Base-by-base conservation (phyloP, 2,797 vertebrate species). In the Todus mexicanus region DNA sequence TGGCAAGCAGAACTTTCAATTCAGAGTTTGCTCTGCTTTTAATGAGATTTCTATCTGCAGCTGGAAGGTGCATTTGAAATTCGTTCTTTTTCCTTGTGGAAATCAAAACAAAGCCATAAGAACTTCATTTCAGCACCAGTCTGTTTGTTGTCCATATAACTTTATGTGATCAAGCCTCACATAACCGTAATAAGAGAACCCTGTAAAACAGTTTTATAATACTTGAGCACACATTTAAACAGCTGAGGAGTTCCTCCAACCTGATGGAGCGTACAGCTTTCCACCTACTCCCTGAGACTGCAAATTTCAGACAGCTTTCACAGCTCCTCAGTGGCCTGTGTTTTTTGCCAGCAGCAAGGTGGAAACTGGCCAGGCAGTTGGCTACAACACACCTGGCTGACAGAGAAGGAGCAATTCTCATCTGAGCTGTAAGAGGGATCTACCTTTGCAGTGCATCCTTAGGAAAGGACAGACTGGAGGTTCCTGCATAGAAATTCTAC, bases 61-160 rank as follows among this genome's bases (percentile, higher is more conserved):
- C 80, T 94, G 60, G 75, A 97, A 89, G 38, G 35, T 45, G 64
- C 26, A 53, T 81, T 90, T 88, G 83, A 80, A 90, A 96, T 89
- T 74, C 47, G 83, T 77, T 72, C 63, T 75, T 94, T 93, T 77
- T 93, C 89, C 87, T 66, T 56, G 81, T 86, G 74, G 85, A 95
- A 97, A 95, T 84, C 69, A 76, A 92, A 95, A 93, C 83, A 92
- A 91, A 83, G 61, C 73, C 80, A 6, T 95, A 94, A 95, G 81
- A 93, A 80, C 84, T 89, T 92, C 87, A 91, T 94, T 96, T 75
- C 89, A 78, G 75, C 48, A 54, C 60, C 78, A 85, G 76, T 17
- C 83, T 78, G 87, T 94, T 96, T 78, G 76, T 60, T 94, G 87
- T 85, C 83, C 84, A 68, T 71, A 94, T 77, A 96, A 94, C 68